Conservation (phyloP, 2,797 vertebrate species). For the Aldrovandia affinis region DNA sequence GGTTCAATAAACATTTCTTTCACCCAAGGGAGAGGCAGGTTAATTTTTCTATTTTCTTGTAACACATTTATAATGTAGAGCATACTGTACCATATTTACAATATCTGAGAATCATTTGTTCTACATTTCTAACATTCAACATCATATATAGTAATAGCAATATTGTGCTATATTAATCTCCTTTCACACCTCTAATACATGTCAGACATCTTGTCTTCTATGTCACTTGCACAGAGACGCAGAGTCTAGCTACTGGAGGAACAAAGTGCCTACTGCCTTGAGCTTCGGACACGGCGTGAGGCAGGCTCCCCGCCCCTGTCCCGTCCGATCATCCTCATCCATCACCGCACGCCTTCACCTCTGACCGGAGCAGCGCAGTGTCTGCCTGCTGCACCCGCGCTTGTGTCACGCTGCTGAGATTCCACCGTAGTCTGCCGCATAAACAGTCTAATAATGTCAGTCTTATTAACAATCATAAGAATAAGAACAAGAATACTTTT, state of each 20-base stretch:
- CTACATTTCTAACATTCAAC: not conserved
- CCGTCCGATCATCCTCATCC: not conserved
- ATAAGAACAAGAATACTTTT: too few relatives aligned
- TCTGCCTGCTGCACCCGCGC: not conserved
- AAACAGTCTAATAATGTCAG: too few relatives aligned
- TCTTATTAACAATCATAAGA: too few relatives aligned
- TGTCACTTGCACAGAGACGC: not conserved
- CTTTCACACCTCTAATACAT: not conserved
- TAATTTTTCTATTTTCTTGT: not conserved
- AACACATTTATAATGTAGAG: not conserved
- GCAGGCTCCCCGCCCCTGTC: not conserved
- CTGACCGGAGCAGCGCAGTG: not conserved
- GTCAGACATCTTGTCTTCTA: not conserved
- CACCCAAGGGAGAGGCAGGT: not conserved
- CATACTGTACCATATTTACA: not conserved
- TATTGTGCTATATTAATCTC: not conserved
- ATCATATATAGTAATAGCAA: not conserved
- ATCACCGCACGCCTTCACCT: not conserved
- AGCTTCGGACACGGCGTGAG: not conserved
- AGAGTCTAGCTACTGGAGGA: too few relatives aligned
- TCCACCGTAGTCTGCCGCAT: too few relatives aligned
- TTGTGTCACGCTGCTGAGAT: not conserved
- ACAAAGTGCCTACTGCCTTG: too few relatives aligned
- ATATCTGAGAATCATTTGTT: not conserved
- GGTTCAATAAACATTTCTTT: not conserved